Base-by-base conservation (phyloP, 2,113 vertebrate genomes). In the Ovibos moschatus region DNA sequence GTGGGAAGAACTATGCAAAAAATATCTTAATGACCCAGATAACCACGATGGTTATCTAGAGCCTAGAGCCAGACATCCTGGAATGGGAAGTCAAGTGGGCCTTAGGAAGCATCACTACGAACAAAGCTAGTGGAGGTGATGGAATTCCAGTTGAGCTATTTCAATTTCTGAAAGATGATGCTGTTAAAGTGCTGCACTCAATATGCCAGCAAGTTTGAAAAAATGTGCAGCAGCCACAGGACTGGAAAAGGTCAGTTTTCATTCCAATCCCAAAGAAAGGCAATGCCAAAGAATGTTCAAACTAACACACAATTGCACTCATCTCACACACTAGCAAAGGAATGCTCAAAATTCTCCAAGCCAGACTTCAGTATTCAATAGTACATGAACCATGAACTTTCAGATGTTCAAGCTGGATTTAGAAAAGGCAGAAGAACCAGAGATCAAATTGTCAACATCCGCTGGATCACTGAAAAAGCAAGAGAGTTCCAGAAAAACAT, bases 141-240 rank as follows among this genome's bases (percentile, higher is more conserved):
- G 64, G n/a, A 21, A 71, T 71, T 36, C 17, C 64, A 71, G 64
- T 36, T 36, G 9, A 36, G n/a, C n/a, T 11, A 71, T 36, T 71
- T 36, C 64, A 71, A 71, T 11, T 71, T 9, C 17, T 36, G 1
- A 71, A 36, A 71, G n/a, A 36, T 1, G 9, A 36, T 0, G 0
- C 64, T 11, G 17, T 71, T 3, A 36, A 71, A 71, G 64, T 36
- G 64, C 64, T 21, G n/a, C n/a, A 36, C n/a, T 71, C n/a, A 71
- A 36, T 71, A 71, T 71, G n/a, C 64, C n/a, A 21, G 64, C n/a
- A 71, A 36, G n/a, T 21, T 36, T 71, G 64, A 19, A 71, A 71
- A 71, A 36, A 71, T 36, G 9, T 36, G 9, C 16, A 71, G 64
- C 4, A 10, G n/a, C n/a, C 64, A 36, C 64, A 36, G 64, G 17